These are phyloP conservation scores for Xylocopa sonorina DNA, from an alignment of 1,140 invertebrate species.

Conservation along the genomic window DNA sequence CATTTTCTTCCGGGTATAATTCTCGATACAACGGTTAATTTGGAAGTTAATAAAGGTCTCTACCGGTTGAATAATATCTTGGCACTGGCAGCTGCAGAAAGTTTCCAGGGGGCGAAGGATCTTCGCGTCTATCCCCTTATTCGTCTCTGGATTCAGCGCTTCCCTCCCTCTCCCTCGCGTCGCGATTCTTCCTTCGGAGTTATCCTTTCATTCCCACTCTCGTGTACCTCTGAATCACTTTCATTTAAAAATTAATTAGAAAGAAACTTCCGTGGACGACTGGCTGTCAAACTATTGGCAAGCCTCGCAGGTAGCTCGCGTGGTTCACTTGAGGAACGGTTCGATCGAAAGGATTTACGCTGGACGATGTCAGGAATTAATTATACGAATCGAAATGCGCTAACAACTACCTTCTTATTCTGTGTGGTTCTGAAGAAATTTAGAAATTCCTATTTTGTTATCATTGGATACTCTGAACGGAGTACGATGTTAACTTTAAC, in stretches of 20 bases:
- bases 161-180: background rate
- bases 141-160: slow-evolving; percentile 2
- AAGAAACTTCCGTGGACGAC: slow-evolving; percentile 39
- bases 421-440: too few relatives aligned
- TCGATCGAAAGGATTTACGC: background rate
- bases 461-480: too few relatives aligned
- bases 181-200: too few relatives aligned
- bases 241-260: slow-evolving; percentile 63
- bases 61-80: slow-evolving; percentile 44
- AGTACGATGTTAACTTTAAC: too few relatives aligned
- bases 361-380: background rate
- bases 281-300: slow-evolving; percentile 26
- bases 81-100: slow-evolving; percentile 31
- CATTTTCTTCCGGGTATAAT: slow-evolving; percentile 42
- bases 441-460: too few relatives aligned
- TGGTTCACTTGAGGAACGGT: slow-evolving; percentile 4
- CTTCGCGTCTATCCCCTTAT: background rate
- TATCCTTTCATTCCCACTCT: too few relatives aligned
- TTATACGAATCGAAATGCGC: too few relatives aligned
- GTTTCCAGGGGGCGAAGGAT: slow-evolving; percentile 32
- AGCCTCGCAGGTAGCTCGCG: background rate
- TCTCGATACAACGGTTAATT: slow-evolving; percentile 52
- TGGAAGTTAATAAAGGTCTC: slow-evolving; percentile 51
- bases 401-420: too few relatives aligned
- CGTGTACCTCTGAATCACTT: slow-evolving; percentile 18